A percentile compares a stretch with the other conserved stretches of the same genome.
phyloP scores from a whole-genome alignment of 2,797 vertebrate species.

The Sebastes oblongus region DNA sequence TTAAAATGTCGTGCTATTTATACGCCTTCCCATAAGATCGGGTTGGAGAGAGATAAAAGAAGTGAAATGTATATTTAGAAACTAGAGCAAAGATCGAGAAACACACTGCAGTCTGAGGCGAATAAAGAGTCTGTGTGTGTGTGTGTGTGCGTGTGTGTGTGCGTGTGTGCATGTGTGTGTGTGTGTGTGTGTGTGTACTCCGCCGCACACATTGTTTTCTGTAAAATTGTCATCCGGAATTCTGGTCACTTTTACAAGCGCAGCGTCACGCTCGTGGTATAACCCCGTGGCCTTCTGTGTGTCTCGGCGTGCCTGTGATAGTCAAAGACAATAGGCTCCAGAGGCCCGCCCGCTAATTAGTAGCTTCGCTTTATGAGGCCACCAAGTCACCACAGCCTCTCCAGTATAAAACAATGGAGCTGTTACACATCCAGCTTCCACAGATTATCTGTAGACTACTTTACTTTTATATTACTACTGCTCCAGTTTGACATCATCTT shows the following conservation, averaged over 20 bases:
- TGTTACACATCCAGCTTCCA: slow-evolving; percentile 26
- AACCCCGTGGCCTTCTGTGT: slow-evolving; percentile 41
- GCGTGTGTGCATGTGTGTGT: background rate
- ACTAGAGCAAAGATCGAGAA: background rate
- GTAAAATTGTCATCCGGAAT: slow-evolving; percentile 58
- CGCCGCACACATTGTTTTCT: slow-evolving; percentile 49
- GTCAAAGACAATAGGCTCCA: slow-evolving; percentile 63
- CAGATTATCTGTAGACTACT: background rate
- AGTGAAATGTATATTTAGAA: background rate
- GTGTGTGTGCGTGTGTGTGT: background rate
- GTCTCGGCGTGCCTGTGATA: slow-evolving; percentile 42
- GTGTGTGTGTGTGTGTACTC: background rate
- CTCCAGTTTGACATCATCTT: background rate
- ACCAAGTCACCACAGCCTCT: slow-evolving; percentile 49
- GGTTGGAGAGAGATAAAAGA: background rate
- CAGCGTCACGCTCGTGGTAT: slow-evolving; percentile 63
- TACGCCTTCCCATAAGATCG: background rate
- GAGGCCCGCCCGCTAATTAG: slow-evolving; percentile 58
- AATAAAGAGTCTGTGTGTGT: background rate
- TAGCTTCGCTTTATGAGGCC: slow-evolving; percentile 60
- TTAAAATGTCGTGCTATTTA: background rate
- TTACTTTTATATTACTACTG: background rate
- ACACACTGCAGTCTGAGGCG: background rate
- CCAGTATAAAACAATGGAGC: slow-evolving; percentile 33
- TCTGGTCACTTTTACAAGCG: slow-evolving; percentile 74